Base-by-base conservation (phyloP, 2,113 vertebrate species). In the Phocoena phocoena region DNA sequence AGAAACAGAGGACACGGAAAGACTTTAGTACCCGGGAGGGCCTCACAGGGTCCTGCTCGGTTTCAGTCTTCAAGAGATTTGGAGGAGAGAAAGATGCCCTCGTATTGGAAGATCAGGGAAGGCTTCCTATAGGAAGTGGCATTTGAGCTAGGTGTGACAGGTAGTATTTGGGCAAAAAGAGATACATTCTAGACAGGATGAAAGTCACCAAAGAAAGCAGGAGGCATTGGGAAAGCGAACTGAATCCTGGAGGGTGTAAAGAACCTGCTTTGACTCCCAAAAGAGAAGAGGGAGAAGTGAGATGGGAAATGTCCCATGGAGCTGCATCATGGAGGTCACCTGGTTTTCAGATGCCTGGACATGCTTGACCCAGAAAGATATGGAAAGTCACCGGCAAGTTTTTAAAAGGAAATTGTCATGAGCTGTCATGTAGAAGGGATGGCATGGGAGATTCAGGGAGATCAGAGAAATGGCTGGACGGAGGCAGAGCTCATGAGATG, bases 401-500 rank as follows among this genome's bases (percentile, higher is more conserved):
- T 44, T 82, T 55, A 11, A 93, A 68, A 58, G 28, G 25, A 65
- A 68, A 79, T 18, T 23, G 33, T 23, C 25, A 7, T 2, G 25
- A 84, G 6, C 8, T 62, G 10, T 25, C 25, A 13, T 6, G 26
- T 68, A 80, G n/a, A 84, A n/a, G 1, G 8, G 36, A 8, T 31
- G 4, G 31, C 1, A 0, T 1, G 2, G 20, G 25, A 58, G 67
- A 36, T 28, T 41, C 20, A n/a, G 5, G 36, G 15, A 38, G 11
- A 20, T 55, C 38, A 20, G 31, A 36, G 47, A 38, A 9, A 53
- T 8, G 4, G 28, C 21, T 58, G 2, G 3, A 3, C 2, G 2
- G 5, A 10, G 33, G 13, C 41, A 65, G 70, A 79, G 70, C 33
- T 70, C 17, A 1, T 1, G 8, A 8, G 18, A 36, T 15, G 28